phyloP scores from a whole-genome alignment of 1,140 invertebrate genomes.

The Neodiprion pinetum region DNA sequence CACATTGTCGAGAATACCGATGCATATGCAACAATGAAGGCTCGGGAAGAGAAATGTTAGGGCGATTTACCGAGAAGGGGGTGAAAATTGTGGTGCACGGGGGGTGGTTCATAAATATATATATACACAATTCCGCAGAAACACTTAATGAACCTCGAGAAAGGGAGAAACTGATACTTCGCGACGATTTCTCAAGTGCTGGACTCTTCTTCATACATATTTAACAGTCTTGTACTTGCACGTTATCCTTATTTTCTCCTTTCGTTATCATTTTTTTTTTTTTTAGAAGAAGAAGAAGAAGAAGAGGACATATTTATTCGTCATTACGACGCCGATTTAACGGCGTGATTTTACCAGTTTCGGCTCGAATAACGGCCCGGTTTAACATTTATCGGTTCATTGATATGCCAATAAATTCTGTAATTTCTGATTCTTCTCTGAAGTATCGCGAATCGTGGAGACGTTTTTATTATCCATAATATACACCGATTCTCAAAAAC shows the following conservation, averaged over 20 bases:
- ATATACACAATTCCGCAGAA: neutral
- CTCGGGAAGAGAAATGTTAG: too few species aligned
- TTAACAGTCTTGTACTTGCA: neutral
- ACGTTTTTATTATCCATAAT: too few species aligned
- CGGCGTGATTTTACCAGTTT: neutral
- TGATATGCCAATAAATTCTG: neutral
- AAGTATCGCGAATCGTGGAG: too few species aligned
- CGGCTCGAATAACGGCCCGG: neutral
- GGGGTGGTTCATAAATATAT: too few species aligned
- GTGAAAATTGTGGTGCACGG: too few species aligned
- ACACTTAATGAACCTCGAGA: neutral
- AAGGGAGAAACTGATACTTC: neutral
- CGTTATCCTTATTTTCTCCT: neutral
- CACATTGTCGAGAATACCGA: too few species aligned
- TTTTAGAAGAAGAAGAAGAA: too few species aligned
- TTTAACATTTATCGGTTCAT: conserved; percentile 1
- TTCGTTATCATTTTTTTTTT: neutral
- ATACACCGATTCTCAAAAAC: too few species aligned
- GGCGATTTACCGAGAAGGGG: too few species aligned
- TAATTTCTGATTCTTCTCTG: neutral
- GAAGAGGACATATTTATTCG: too few species aligned
- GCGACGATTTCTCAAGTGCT: neutral
- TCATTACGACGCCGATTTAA: neutral
- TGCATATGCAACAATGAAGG: too few species aligned
- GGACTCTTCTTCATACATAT: neutral